Conservation (phyloP, 2,888 invertebrate genomes). For the Melolontha melolontha region DNA sequence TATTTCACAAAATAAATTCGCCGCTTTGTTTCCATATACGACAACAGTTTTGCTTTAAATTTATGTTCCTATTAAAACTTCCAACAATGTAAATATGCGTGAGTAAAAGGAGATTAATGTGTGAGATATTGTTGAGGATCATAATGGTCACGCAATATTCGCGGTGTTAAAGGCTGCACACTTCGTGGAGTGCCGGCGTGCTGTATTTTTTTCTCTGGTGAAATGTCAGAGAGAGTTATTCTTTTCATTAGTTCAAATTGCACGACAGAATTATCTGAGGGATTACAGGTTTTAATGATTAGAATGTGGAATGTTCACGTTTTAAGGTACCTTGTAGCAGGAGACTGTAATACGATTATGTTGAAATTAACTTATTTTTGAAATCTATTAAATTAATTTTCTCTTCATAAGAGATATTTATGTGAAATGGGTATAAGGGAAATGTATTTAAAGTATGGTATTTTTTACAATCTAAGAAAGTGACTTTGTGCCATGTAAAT, state of each 20-base stretch:
- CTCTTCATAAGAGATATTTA: no score
- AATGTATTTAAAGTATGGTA: no score
- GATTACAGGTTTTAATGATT: no score
- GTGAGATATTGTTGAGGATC: conserved; percentile 36
- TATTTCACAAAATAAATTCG: conserved; percentile 22
- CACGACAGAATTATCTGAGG: conserved; percentile 9
- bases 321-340: no score
- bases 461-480: no score
- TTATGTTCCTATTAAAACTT: conserved; percentile 41
- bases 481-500: no score
- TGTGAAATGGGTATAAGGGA: no score
- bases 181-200: not conserved
- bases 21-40: conserved; percentile 31
- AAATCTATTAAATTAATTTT: no score
- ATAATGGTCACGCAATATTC: conserved; percentile 39
- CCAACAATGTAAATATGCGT: conserved; percentile 41
- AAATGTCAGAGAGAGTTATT: conserved; percentile 27
- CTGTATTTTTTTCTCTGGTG: conserved; percentile 4
- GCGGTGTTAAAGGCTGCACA: conserved; percentile 25
- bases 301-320: no score
- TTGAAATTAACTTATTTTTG: no score
- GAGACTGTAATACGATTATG: no score
- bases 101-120: conserved; percentile 38
- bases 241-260: conserved; percentile 19
- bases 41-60: conserved; percentile 22